Conservation (phyloP, 2,888 invertebrate genomes). For the Hemaris fuciformis region DNA sequence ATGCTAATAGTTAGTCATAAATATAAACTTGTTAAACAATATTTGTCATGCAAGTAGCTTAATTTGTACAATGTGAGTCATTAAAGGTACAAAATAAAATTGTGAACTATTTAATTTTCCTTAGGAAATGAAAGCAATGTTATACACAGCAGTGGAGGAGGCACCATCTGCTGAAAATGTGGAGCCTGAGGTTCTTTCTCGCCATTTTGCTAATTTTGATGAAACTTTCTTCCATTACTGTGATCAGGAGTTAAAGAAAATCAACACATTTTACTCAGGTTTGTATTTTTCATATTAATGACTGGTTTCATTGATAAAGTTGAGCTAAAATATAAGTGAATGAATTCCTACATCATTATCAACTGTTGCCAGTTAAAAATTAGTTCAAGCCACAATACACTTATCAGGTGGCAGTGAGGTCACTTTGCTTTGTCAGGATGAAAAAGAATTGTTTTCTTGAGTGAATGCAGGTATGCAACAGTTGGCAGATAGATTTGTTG, state of each 20-base stretch:
- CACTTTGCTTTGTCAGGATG: too few relatives aligned
- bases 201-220: slow-evolving; percentile 96
- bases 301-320: too few relatives aligned
- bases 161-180: slow-evolving; percentile 95
- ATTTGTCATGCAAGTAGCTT: too few relatives aligned
- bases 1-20: background rate
- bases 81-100: background rate
- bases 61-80: too few relatives aligned
- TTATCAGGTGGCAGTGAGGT: too few relatives aligned
- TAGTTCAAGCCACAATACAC: too few relatives aligned
- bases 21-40: background rate
- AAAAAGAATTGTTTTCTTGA: too few relatives aligned
- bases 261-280: slow-evolving; percentile 98
- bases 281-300: slow-evolving; percentile 23
- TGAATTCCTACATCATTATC: too few relatives aligned
- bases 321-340: too few relatives aligned
- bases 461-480: too few relatives aligned
- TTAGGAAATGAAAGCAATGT: slow-evolving; percentile 97
- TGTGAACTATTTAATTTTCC: background rate
- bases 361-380: too few relatives aligned
- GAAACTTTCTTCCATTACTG: slow-evolving; percentile 97
- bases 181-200: slow-evolving; percentile 91
- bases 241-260: slow-evolving; percentile 97
- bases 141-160: slow-evolving; percentile 95
- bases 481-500: too few relatives aligned